phyloP scores from a whole-genome alignment of 2,888 invertebrate genomes.

The Xestia ashworthii region DNA sequence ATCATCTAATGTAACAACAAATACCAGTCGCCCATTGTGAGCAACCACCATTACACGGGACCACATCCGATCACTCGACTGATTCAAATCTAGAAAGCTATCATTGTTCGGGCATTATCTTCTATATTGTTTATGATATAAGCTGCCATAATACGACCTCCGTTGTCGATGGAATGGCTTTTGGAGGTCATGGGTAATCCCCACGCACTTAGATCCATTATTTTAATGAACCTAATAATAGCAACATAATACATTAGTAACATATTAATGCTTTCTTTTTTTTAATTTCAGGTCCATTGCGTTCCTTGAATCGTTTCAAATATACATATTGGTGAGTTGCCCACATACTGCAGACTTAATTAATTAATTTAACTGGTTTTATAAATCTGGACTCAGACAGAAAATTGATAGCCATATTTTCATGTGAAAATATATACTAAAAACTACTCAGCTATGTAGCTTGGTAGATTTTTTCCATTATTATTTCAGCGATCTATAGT shows the following conservation, averaged over 20 bases:
- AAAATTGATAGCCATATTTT: not conserved
- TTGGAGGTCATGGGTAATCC: slow-evolving; percentile 25
- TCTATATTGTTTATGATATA: slow-evolving; percentile 56
- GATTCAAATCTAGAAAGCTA: slow-evolving; percentile 64
- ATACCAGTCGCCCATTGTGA: slow-evolving; percentile 20
- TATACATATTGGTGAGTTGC: slow-evolving; percentile 19
- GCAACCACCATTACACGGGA: slow-evolving; percentile 23
- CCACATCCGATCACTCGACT: slow-evolving; percentile 27
- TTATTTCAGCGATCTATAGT: not conserved
- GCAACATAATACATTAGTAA: too few relatives aligned
- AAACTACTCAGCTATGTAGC: not conserved
- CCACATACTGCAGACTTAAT: not conserved
- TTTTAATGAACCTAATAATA: too few relatives aligned
- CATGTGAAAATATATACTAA: too few relatives aligned
- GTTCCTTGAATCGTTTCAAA: not conserved
- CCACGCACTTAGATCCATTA: not conserved
- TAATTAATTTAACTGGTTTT: not conserved
- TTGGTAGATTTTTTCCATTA: not conserved
- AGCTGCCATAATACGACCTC: slow-evolving; percentile 51
- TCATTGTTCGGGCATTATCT: slow-evolving; percentile 60
- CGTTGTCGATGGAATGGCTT: slow-evolving; percentile 16
- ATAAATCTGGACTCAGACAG: too few relatives aligned
- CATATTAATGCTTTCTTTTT: not conserved
- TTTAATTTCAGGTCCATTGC: slow-evolving; percentile 29
- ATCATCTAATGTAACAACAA: not conserved